Percentiles rank a stretch among this genome's conserved stretches.
Evolutionary conservation across 2,888 invertebrate genomes (phyloP).

Genomic region (Polymixis lichenea): DNA sequence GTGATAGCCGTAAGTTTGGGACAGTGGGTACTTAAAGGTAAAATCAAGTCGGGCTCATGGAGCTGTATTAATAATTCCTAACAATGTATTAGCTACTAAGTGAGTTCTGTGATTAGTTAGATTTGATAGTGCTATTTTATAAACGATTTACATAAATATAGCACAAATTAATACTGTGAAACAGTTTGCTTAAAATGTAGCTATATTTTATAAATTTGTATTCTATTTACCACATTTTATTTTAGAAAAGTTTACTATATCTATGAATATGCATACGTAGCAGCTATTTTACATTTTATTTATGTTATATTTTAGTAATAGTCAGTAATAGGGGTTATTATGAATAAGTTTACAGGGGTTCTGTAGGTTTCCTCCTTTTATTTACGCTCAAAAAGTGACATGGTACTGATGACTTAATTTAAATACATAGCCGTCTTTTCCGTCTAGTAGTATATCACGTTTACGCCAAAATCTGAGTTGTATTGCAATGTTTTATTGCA

Average conservation of each 20-base stretch:
- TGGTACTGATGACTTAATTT: slow-evolving; percentile 9
- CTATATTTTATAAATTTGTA: slow-evolving; percentile 15
- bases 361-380: background rate
- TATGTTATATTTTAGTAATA: slow-evolving; percentile 17
- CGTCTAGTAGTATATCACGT: background rate
- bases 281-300: slow-evolving; percentile 18
- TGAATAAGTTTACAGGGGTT: background rate
- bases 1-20: slow-evolving; percentile 29
- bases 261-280: background rate
- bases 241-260: slow-evolving; percentile 1
- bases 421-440: background rate
- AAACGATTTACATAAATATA: slow-evolving; percentile 15
- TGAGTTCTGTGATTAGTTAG: slow-evolving; percentile 56
- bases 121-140: slow-evolving; percentile 50
- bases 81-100: slow-evolving; percentile 47
- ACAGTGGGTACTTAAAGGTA: slow-evolving; percentile 27
- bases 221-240: slow-evolving; percentile 12
- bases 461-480: slow-evolving; percentile 7
- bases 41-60: slow-evolving; percentile 24
- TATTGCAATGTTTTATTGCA: slow-evolving; percentile 1
- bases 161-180: slow-evolving; percentile 46
- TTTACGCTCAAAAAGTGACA: background rate
- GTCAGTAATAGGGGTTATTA: slow-evolving; percentile 18
- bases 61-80: slow-evolving; percentile 44
- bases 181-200: slow-evolving; percentile 38